Base-by-base conservation (phyloP, 2,113 vertebrate genomes). In the Nerophis ophidion region DNA sequence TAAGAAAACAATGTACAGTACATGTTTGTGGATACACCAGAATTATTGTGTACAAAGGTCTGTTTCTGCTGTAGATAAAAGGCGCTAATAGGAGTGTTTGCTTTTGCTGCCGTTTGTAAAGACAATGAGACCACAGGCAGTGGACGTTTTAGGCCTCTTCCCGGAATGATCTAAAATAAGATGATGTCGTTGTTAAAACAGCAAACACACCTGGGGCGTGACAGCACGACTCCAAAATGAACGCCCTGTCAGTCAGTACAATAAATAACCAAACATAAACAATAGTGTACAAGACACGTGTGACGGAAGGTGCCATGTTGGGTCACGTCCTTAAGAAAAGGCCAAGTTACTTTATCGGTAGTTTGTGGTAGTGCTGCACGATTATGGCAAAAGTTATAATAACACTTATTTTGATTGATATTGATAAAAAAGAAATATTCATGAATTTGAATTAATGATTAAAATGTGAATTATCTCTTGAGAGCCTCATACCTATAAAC, bases 81-180 rank as follows among this genome's bases (percentile, higher is more conserved):
- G 11, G 9, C 10, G 11, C 52, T n/a, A 16, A 40, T 3, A 38
- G 35, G 52, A 66, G 48, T 76, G 68, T 38, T 53, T 56, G 13
- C 15, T 17, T 51, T 12, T 36, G 12, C 40, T 11, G 1, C 9
- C 35, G 15, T 50, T 51, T 53, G n/a, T 9, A 40, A 48, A 62
- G 52, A 82, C 84, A 82, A 80, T 76, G 77, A 66, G 17, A 44
- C n/a, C 55, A 40, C 58, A 34, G 58, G 9, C 6, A 48, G 16
- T 48, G 66, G 36, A 44, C 2, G 7, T 56, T 58, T 74, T 48
- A 73, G 65, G 59, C 53, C 36, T 60, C 55, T 47, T 61, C 45
- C 53, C 26, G 38, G 48, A 65, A 54, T 12, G 42, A 56, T 61
- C 63, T 66, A 70, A 52, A 77, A 76, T 75, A 65, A 75, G 71